A percentile compares a stretch with the other conserved stretches of the same genome.
phyloP scores from a whole-genome alignment of 2,888 invertebrate species.

The Timema podura region DNA sequence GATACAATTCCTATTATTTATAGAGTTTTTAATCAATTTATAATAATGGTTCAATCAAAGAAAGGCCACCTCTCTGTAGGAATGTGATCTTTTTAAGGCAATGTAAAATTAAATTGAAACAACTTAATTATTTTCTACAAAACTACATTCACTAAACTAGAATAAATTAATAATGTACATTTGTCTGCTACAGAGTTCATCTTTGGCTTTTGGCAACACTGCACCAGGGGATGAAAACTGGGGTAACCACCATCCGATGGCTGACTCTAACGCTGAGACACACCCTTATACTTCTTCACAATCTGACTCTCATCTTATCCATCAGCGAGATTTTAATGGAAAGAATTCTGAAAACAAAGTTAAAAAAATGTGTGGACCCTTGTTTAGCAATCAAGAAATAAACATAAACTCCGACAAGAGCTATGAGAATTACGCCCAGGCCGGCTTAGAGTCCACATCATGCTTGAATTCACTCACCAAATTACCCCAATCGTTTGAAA shows the following conservation, averaged over 20 bases:
- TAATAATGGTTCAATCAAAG: too few relatives aligned
- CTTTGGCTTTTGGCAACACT: constrained; percentile 68
- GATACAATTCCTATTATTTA: too few relatives aligned
- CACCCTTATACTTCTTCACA: constrained; percentile 17
- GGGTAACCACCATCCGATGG: constrained; percentile 38
- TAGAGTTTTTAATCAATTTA: too few relatives aligned
- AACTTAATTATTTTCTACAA: too few relatives aligned
- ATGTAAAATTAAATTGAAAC: too few relatives aligned
- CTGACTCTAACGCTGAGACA: constrained; percentile 19
- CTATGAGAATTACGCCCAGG: constrained; percentile 46
- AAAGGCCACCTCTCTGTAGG: too few relatives aligned
- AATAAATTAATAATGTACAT: too few relatives aligned
- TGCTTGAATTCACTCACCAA: constrained; percentile 14
- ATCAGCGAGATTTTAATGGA: constrained; percentile 36
- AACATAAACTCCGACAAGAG: constrained; percentile 13
- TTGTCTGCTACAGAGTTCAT: constrained; percentile 49
- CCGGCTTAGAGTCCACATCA: constrained; percentile 15
- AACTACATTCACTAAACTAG: too few relatives aligned
- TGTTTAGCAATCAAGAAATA: too few relatives aligned
- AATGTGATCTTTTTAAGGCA: too few relatives aligned
- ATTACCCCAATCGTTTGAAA: constrained; percentile 29
- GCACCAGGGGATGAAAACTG: constrained; percentile 48
- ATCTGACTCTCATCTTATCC: constrained; percentile 28
- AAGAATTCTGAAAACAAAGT: not conserved
- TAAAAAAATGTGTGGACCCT: too few relatives aligned